Conservation (phyloP, 2,888 invertebrate species). For the Cordilura impudica region DNA sequence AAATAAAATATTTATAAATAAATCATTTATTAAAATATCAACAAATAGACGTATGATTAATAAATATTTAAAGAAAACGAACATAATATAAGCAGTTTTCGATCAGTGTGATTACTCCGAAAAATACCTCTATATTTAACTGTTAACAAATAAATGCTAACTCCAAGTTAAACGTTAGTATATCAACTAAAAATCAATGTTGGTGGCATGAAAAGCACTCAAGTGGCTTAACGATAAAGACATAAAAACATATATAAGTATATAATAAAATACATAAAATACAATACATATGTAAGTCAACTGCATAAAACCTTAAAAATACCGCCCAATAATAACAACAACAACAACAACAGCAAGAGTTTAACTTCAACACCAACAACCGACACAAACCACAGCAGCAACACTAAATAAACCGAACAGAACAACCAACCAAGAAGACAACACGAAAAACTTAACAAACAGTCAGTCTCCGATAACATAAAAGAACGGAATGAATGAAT, state of each 20-base stretch:
- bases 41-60: too few species aligned
- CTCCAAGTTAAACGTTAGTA: too few species aligned
- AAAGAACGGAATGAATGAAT: constrained; percentile 1
- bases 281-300: constrained; percentile 7
- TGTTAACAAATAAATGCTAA: too few species aligned
- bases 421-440: constrained; percentile 39
- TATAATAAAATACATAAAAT: constrained; percentile 4
- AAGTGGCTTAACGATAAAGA: not conserved
- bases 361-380: constrained; percentile 32
- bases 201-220: not conserved
- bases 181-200: not conserved
- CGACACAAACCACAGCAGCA: constrained; percentile 15
- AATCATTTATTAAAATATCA: too few species aligned
- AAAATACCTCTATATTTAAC: too few species aligned
- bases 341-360: constrained; percentile 12
- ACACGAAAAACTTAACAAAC: constrained; percentile 35
- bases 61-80: too few species aligned
- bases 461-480: constrained; percentile 36
- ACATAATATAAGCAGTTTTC: too few species aligned
- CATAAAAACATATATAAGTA: not conserved
- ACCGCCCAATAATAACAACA: constrained; percentile 56
- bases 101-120: too few species aligned
- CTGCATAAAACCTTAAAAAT: constrained; percentile 48
- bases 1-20: too few species aligned
- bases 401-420: constrained; percentile 38